phyloP scores from a whole-genome alignment of 2,113 vertebrate species.

The Hydropotes inermis region DNA sequence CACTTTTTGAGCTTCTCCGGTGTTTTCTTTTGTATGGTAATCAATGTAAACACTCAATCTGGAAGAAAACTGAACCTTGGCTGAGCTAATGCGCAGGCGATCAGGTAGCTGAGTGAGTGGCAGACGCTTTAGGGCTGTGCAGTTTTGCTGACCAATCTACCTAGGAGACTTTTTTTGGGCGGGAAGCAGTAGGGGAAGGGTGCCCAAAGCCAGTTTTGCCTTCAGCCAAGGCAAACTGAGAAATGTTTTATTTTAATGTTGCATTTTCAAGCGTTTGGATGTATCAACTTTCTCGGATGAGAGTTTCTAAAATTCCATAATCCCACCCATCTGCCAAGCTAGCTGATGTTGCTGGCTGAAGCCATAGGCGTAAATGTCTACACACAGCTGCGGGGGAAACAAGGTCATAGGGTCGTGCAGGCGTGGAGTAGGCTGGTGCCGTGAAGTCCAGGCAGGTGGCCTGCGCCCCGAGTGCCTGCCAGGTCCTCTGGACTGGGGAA shows the following conservation, averaged over 20 bases:
- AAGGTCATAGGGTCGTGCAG: not conserved
- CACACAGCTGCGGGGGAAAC: not conserved
- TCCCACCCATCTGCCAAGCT: not conserved
- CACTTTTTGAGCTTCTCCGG: not conserved
- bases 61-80: not conserved
- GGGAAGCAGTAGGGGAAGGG: not conserved
- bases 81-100: not conserved
- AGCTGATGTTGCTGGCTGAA: not conserved
- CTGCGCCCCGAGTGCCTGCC: not conserved
- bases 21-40: not conserved
- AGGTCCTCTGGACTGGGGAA: not conserved
- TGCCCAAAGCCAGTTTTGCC: not conserved
- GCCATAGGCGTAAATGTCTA: not conserved
- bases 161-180: not conserved
- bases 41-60: not conserved
- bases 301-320: not conserved
- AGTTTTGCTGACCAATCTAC: not conserved
- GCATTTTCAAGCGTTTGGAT: not conserved
- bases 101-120: not conserved
- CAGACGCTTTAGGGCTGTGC: not conserved
- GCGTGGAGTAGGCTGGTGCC: not conserved
- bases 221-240: constrained; percentile 36
- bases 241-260: not conserved
- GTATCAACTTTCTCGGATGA: not conserved
- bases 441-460: not conserved